Evolutionary conservation across 1,140 invertebrate genomes (phyloP).

Genomic region (Zaprionus kolodkinae): DNA sequence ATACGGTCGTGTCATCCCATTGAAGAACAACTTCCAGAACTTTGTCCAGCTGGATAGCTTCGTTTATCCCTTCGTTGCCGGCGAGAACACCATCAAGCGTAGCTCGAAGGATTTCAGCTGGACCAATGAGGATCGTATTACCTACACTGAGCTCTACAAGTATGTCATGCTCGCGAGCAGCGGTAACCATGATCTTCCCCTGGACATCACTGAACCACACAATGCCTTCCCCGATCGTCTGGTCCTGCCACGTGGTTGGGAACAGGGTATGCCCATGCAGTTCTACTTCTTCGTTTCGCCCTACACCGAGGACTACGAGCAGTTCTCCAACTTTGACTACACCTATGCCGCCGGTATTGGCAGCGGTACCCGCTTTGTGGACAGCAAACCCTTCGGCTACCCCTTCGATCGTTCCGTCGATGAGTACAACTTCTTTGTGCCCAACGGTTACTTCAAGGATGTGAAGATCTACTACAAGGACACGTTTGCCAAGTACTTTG

Average conservation of each 20-base stretch:
- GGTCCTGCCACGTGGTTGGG: conserved; percentile 86
- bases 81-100: conserved; percentile 88
- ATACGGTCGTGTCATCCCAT: conserved; percentile 85
- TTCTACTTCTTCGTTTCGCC: conserved; percentile 86
- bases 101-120: conserved; percentile 88
- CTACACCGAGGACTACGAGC: conserved; percentile 72
- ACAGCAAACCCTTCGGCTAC: conserved; percentile 80
- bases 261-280: conserved; percentile 87
- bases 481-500: conserved; percentile 83
- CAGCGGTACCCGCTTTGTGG: conserved; percentile 70
- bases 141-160: conserved; percentile 86
- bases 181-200: conserved; percentile 84
- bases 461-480: conserved; percentile 84
- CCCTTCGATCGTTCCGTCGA: conserved; percentile 84
- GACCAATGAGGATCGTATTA: conserved; percentile 87
- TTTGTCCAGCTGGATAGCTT: conserved; percentile 90
- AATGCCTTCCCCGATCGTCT: conserved; percentile 87
- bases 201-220: conserved; percentile 85
- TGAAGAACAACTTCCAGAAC: conserved; percentile 87
- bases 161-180: conserved; percentile 85
- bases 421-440: conserved; percentile 78
- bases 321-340: conserved; percentile 66
- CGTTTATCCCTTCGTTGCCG: conserved; percentile 86
- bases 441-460: conserved; percentile 83
- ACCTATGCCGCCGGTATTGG: conserved; percentile 69